Base-by-base conservation (phyloP, 2,888 invertebrate genomes). In the Phytoseiulus persimilis region DNA sequence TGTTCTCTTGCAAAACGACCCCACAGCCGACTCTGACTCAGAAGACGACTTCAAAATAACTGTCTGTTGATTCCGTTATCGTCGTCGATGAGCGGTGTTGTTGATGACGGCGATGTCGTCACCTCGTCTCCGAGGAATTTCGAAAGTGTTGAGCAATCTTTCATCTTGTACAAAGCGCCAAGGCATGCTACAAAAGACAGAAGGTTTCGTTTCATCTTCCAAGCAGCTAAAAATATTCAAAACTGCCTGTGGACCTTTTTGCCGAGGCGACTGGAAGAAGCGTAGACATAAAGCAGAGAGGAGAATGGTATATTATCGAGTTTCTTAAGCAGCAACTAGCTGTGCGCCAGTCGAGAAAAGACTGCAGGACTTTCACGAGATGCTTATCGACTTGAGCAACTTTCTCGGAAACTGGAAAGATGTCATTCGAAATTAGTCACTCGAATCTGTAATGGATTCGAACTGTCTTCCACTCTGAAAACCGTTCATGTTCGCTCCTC, bases 1-100 rank as follows among this genome's bases (percentile, higher is more conserved):
- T 92, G 95, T 95, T 92, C 96, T 87, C 87, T 31, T 87, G 18
- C 87, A 87, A 87, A 87, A 87, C 45, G 96, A 92, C 94, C 96
- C 83, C 94, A 94, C 83, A 0, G 95, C 94, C 89, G 93, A 92
- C 32, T 90, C 90, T 89, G 90, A 90, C 31, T 90, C 90, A n/a
- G 91, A 91, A 28, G 91, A 90, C 33, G 91, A 91, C 28, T 90
- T 65, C 65, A 23, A 65, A 65, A 65, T 65, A 28, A 65, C 65
- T 11, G 28, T 65, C 65, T 65, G 65, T 65, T 65, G 65, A 23
- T 65, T 14, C 28, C 65, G 23, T 28, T 2, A 65, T 28, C 14
- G 18, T 65, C 23, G 28, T 65, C 28, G 65, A 65, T 65, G 23
- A 65, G 28, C 5, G 65, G 65, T 65, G 65, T 46, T 46, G 9